Percentiles rank a stretch among this genome's conserved stretches.
phyloP scores from a whole-genome alignment of 2,888 invertebrate species.

The Fragum sueziense region DNA sequence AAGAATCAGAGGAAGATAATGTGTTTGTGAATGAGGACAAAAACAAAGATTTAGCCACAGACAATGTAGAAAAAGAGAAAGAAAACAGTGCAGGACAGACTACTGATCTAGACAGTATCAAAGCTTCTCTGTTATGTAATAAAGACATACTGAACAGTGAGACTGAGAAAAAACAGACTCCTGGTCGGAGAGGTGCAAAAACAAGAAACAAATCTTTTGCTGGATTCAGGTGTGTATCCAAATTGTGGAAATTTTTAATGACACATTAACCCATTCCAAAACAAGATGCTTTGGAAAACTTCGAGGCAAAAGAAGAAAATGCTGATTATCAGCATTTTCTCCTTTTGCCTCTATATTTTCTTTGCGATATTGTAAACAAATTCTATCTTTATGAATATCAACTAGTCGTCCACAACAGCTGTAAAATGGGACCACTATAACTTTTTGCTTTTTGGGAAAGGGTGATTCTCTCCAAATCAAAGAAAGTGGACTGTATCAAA shows the following conservation, averaged over 20 bases:
- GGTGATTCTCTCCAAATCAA: too few relatives aligned
- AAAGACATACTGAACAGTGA: not conserved
- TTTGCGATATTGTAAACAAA: too few relatives aligned
- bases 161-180: not conserved
- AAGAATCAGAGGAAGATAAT: not conserved
- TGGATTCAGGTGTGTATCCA: constrained; percentile 15
- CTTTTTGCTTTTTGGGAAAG: too few relatives aligned
- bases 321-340: not conserved
- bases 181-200: not conserved
- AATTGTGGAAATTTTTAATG: not conserved
- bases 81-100: not conserved
- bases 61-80: not conserved
- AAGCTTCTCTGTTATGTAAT: not conserved
- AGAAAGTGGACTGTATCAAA: not conserved
- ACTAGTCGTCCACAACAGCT: too few relatives aligned
- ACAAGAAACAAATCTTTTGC: constrained; percentile 12
- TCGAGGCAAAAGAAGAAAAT: not conserved
- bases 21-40: constrained; percentile 13
- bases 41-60: not conserved
- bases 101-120: not conserved
- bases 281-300: too few relatives aligned
- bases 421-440: too few relatives aligned
- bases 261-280: not conserved
- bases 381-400: too few relatives aligned
- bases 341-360: not conserved